Conservation (phyloP, 2,797 vertebrate species). For the Odontamblyopus rebecca region DNA sequence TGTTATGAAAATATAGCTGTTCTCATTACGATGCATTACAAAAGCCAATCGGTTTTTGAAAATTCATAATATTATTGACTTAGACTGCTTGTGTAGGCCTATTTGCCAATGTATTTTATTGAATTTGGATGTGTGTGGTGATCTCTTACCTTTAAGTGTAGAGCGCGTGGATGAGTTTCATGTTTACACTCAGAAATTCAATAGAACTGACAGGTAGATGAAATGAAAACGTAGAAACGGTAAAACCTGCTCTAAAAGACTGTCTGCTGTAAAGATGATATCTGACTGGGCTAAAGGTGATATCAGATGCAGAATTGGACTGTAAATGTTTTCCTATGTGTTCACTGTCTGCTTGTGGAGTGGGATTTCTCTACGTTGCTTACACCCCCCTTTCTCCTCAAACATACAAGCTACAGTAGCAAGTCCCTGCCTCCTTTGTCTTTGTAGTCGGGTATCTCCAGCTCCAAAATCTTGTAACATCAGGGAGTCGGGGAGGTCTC, state of each 20-base stretch:
- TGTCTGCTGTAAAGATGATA: slow-evolving; percentile 19
- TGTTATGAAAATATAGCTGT: background rate
- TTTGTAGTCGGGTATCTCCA: slow-evolving; percentile 66
- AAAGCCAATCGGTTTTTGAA: slow-evolving; percentile 3
- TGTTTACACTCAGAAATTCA: slow-evolving; percentile 11
- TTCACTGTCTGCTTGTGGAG: slow-evolving; percentile 35
- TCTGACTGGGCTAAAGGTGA: slow-evolving; percentile 32
- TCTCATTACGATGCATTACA: slow-evolving; percentile 5
- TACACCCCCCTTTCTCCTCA: slow-evolving; percentile 23
- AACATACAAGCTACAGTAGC: slow-evolving; percentile 53
- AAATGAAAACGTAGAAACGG: slow-evolving; percentile 15
- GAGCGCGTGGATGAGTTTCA: slow-evolving; percentile 1
- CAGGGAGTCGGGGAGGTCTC: slow-evolving; percentile 63
- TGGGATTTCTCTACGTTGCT: slow-evolving; percentile 38
- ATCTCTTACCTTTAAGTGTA: slow-evolving; percentile 14
- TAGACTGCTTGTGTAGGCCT: background rate
- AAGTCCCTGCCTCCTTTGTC: slow-evolving; percentile 66
- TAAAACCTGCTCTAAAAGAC: slow-evolving; percentile 11
- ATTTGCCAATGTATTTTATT: slow-evolving; percentile 14
- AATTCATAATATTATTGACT: slow-evolving; percentile 4
- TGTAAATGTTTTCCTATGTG: slow-evolving; percentile 36
- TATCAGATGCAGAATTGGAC: slow-evolving; percentile 32
- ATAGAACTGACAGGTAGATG: slow-evolving; percentile 29
- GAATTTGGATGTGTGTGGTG: slow-evolving; percentile 7
- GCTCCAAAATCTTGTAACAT: slow-evolving; percentile 65